Conservation (phyloP, 1,140 invertebrate genomes). For the Cyrtorhinus lividipennis region DNA sequence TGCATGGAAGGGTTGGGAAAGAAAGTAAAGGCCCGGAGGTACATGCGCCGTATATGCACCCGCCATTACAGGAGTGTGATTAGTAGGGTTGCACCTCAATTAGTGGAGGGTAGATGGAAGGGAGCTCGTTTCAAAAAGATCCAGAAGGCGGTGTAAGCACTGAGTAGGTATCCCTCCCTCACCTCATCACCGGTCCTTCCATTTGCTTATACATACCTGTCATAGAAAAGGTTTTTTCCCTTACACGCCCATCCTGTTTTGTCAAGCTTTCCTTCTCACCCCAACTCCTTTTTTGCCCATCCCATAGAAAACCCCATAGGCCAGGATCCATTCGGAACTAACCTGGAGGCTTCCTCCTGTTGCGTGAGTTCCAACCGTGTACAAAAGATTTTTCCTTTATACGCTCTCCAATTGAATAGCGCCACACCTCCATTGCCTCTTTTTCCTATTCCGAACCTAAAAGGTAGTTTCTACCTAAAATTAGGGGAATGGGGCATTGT, state of each 20-base stretch:
- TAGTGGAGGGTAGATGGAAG: neutral
- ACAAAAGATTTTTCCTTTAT: neutral
- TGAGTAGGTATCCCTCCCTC: neutral
- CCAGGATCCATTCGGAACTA: neutral
- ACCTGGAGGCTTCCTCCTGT: neutral
- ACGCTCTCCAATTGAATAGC: neutral
- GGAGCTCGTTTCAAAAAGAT: neutral
- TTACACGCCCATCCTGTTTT: too few species aligned
- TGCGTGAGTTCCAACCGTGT: too few species aligned
- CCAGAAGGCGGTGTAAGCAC: neutral
- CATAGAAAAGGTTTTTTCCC: conserved; percentile 1
- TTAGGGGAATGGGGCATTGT: neutral
- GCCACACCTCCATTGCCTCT: neutral
- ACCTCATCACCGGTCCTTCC: neutral
- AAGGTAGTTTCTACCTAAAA: neutral
- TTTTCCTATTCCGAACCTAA: neutral
- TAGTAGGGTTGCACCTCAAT: conserved; percentile 9
- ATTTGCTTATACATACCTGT: conserved; percentile 1
- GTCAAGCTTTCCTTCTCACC: neutral
- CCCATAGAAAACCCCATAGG: neutral
- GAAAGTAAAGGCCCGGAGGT: neutral
- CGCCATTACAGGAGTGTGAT: conserved; percentile 4
- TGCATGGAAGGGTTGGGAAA: neutral
- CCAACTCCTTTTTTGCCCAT: neutral
- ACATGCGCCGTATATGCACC: conserved; percentile 2